phyloP scores from a whole-genome alignment of 2,888 invertebrate genomes.

The Muschampia plurimacula region DNA sequence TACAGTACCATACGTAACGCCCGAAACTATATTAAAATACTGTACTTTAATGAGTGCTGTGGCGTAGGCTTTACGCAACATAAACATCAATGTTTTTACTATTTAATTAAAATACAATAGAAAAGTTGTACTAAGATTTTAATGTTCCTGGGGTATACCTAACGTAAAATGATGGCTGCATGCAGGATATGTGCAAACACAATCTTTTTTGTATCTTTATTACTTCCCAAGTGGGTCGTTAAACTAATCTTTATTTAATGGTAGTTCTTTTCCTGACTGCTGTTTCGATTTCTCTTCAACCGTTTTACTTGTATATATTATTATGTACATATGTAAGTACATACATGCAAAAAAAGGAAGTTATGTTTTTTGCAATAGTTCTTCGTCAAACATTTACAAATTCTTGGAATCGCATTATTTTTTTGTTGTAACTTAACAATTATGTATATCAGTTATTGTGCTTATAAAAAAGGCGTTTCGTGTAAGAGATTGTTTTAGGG shows the following conservation, averaged over 20 bases:
- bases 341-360: neutral
- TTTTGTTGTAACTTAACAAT: neutral
- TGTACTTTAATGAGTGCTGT: too few species aligned
- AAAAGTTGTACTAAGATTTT: too few species aligned
- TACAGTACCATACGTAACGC: too few species aligned
- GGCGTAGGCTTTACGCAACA: too few species aligned
- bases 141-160: neutral
- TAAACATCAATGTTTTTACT: too few species aligned
- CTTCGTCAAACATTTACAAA: neutral
- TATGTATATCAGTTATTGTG: neutral
- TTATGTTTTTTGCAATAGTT: neutral
- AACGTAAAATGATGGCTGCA: neutral
- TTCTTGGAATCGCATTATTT: neutral
- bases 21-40: too few species aligned
- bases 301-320: neutral
- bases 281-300: neutral
- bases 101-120: too few species aligned
- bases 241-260: conserved; percentile 29
- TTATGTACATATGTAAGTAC: neutral
- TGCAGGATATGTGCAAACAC: neutral
- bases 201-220: neutral
- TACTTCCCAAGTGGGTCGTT: conserved; percentile 16
- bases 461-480: too few species aligned
- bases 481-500: too few species aligned
- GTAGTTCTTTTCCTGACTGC: neutral